A percentile compares a stretch with the other conserved stretches of the same genome.
Evolutionary conservation across 2,888 invertebrate genomes (phyloP).

Genomic region (Paralinhomoeus sp.): DNA sequence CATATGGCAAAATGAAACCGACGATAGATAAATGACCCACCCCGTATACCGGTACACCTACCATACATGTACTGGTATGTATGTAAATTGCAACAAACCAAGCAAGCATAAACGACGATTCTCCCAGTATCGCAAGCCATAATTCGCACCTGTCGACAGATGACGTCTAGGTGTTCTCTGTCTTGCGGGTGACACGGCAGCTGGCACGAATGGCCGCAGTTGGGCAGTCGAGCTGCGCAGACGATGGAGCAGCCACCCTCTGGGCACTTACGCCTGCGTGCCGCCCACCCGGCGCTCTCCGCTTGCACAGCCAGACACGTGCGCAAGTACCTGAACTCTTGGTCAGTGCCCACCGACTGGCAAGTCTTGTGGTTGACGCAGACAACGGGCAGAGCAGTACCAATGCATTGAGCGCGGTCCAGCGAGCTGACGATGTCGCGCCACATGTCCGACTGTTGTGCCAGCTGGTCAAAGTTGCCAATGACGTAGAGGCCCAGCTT

Average conservation of each 20-base stretch:
- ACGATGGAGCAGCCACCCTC: conserved; percentile 35
- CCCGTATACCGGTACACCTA: too few species aligned
- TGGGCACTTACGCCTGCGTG: conserved; percentile 8
- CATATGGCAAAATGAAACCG: too few species aligned
- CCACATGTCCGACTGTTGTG: conserved; percentile 6
- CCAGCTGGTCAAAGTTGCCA: conserved; percentile 37
- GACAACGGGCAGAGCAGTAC: conserved; percentile 7
- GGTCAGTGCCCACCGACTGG: neutral
- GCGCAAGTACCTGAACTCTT: conserved; percentile 8
- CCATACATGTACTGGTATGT: too few species aligned
- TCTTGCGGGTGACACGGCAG: conserved; percentile 40
- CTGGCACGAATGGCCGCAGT: conserved; percentile 41
- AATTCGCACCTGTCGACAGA: conserved; percentile 31
- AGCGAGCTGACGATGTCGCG: conserved; percentile 2
- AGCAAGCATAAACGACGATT: too few species aligned
- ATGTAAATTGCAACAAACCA: too few species aligned
- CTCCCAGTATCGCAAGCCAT: too few species aligned
- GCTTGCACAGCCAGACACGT: too few species aligned
- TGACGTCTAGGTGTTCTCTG: conserved; percentile 32
- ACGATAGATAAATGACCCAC: too few species aligned
- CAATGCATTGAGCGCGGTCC: conserved; percentile 1
- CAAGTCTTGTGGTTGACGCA: conserved; percentile 10
- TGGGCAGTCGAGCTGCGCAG: conserved; percentile 33
- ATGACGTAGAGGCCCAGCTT: conserved; percentile 46
- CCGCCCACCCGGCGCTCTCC: too few species aligned